A percentile compares a stretch with the other conserved stretches of the same genome.
These are phyloP conservation scores for Idaea dimidiata DNA, from an alignment of 2,888 invertebrate genomes.

Conservation along the genomic window DNA sequence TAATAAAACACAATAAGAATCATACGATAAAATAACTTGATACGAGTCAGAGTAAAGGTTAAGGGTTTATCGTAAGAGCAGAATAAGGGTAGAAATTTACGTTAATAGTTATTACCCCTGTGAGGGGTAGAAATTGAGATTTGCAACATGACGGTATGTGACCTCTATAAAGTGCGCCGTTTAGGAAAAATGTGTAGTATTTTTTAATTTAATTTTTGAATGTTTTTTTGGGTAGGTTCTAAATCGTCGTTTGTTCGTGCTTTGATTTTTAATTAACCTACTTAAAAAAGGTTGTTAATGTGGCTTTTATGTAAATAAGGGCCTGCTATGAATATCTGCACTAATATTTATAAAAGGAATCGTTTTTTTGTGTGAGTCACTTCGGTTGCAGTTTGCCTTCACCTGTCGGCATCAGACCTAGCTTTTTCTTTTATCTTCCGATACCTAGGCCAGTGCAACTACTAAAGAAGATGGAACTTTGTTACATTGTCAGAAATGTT, in stretches of 20 bases:
- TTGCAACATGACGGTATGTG: constrained; percentile 12
- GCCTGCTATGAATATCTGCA: neutral
- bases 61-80: constrained; percentile 35
- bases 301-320: neutral
- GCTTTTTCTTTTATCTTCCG: too few species aligned
- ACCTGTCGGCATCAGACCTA: too few species aligned
- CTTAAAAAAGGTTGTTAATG: neutral
- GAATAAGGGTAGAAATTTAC: constrained; percentile 38
- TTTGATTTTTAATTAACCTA: neutral
- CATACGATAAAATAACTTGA: constrained; percentile 21
- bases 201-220: neutral
- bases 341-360: neutral
- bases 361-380: too few species aligned
- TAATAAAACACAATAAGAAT: constrained; percentile 7
- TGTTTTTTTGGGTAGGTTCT: neutral
- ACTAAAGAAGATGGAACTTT: too few species aligned
- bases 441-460: too few species aligned
- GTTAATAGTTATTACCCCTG: constrained; percentile 35
- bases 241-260: neutral
- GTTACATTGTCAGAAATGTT: too few species aligned
- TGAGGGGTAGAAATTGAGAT: constrained; percentile 24
- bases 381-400: too few species aligned
- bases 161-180: constrained; percentile 20
- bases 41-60: constrained; percentile 18
- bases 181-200: constrained; percentile 4